A percentile compares a stretch with the other conserved stretches of the same genome.
These are phyloP conservation scores for Drosophila anomelani DNA, from an alignment of 2,888 invertebrate genomes.

Conservation along the genomic window DNA sequence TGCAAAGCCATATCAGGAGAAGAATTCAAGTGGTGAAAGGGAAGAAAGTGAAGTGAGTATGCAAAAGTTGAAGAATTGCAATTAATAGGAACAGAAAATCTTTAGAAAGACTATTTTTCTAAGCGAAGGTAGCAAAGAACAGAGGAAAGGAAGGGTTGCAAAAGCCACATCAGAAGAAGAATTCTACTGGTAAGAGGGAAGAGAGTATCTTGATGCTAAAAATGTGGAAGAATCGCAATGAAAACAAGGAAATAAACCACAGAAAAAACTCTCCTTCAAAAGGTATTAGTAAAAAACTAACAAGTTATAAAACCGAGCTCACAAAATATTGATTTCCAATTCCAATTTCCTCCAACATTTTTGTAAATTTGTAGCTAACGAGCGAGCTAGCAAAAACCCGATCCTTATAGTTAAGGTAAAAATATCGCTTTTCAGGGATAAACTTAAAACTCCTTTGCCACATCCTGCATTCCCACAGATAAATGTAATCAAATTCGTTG, in stretches of 20 bases:
- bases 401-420: not conserved
- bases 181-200: not conserved
- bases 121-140: too few species aligned
- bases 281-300: not conserved
- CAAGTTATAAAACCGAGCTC: not conserved
- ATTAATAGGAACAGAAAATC: not conserved
- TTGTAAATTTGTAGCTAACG: not conserved
- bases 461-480: constrained; percentile 4
- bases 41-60: not conserved
- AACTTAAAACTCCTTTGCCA: not conserved
- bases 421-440: not conserved
- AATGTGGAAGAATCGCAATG: not conserved
- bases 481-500: constrained; percentile 39
- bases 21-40: not conserved
- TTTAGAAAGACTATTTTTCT: too few species aligned
- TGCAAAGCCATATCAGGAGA: not conserved
- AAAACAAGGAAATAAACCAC: too few species aligned
- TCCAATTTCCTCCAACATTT: not conserved
- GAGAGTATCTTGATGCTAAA: not conserved
- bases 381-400: not conserved
- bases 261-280: not conserved
- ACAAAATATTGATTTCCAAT: not conserved
- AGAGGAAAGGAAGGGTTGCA: not conserved
- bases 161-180: not conserved
- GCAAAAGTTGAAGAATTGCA: not conserved